Conservation (phyloP, 23 tunicate genomes). For the Phallusia fumigata region DNA sequence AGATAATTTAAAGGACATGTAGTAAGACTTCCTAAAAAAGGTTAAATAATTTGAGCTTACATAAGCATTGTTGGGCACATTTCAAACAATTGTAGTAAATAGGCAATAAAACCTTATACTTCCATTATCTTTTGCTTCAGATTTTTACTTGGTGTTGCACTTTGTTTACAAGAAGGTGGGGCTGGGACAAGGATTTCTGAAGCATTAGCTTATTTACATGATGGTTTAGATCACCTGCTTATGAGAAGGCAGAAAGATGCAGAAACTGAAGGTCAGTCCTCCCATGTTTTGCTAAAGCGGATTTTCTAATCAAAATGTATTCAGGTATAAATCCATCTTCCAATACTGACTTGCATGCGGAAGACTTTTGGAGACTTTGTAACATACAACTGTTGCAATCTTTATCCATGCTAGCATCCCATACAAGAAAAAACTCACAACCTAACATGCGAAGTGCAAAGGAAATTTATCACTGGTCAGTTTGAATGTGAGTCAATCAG, state of each 20-base stretch:
- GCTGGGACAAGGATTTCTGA: slow-evolving; percentile 55
- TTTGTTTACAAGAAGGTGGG: slow-evolving; percentile 44
- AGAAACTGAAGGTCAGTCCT: slow-evolving; percentile 37
- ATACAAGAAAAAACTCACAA: slow-evolving; percentile 43
- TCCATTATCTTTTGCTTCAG: not conserved
- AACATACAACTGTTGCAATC: slow-evolving; percentile 55
- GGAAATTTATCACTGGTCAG: slow-evolving; percentile 77
- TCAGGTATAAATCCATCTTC: slow-evolving; percentile 30
- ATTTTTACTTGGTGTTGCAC: slow-evolving; percentile 68
- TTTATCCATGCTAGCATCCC: slow-evolving; percentile 46
- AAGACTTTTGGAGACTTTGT: slow-evolving; percentile 55
- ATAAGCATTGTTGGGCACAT: no score
- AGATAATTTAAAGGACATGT: no score
- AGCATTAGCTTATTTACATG: slow-evolving; percentile 64
- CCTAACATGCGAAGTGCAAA: slow-evolving; percentile 52
- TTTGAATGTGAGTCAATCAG: not conserved
- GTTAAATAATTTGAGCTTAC: no score
- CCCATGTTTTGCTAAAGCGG: not conserved
- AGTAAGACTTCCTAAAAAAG: no score
- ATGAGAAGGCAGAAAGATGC: slow-evolving; percentile 65
- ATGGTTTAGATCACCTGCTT: slow-evolving; percentile 64
- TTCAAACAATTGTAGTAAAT: no score
- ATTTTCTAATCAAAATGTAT: not conserved
- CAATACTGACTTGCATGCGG: slow-evolving; percentile 40
- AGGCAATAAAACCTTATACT: no score